Conservation (phyloP, 2,888 invertebrate genomes). For the Anagyrus pseudococci region DNA sequence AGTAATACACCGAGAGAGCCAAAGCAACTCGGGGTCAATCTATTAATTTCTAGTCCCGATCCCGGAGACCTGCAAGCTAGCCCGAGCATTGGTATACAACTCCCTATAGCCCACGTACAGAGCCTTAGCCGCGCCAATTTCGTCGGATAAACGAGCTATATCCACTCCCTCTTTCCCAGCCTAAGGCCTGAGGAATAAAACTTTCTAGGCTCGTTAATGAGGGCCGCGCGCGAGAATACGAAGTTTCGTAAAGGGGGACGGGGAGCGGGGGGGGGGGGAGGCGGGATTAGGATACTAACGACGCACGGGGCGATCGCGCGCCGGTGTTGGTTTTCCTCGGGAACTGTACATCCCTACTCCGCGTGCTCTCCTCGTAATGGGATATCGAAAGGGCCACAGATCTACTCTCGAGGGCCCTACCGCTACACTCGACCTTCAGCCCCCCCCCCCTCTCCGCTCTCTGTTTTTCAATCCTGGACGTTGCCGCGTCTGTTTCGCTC, state of each 20-base stretch:
- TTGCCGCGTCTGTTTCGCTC: neutral
- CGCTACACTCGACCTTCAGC: neutral
- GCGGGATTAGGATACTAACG: conserved; percentile 38
- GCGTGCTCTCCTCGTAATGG: conserved; percentile 18
- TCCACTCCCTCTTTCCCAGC: no score
- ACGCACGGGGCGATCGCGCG: neutral
- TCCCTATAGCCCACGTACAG: neutral
- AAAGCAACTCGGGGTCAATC: neutral
- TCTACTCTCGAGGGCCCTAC: neutral
- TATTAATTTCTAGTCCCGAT: neutral
- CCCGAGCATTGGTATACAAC: neutral
- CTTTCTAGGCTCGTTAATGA: conserved; percentile 26
- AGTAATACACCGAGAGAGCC: no score
- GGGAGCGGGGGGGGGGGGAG: no score
- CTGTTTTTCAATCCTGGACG: conserved; percentile 17
- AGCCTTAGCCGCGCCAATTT: neutral
- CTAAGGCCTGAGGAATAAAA: conserved; percentile 22
- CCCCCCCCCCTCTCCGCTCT: neutral
- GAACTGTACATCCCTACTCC: neutral
- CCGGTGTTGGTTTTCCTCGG: neutral
- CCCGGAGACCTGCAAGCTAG: neutral
- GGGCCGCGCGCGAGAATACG: conserved; percentile 13
- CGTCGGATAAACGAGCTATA: conserved; percentile 9
- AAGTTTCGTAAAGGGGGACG: conserved; percentile 1
- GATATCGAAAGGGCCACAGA: conserved; percentile 33